Evolutionary conservation across 37 sponge, comb jelly and placozoan species (phyloP), one percentile per base, ranked within the genome.

Genomic region (Oscarella lobularis): DNA sequence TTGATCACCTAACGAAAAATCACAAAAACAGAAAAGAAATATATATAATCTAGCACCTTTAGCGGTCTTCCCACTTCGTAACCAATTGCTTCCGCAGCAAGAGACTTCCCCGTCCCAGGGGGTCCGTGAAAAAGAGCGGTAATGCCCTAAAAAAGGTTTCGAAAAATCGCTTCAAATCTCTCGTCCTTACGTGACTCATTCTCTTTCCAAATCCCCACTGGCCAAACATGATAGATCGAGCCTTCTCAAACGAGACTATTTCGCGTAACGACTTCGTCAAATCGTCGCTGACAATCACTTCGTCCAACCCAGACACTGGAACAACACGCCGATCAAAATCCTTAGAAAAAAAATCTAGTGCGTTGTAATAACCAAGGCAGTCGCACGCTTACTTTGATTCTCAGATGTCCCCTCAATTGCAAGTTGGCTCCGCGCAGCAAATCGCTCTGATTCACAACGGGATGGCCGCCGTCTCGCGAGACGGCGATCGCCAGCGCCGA

Each of bases 1-100:
- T 90, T 90, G 31, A 90, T 81, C 34, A 90, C 90, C 88, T 87
- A 39, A 48, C 60, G 20, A 48, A 20, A 48, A 27, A 9, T 48
- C 9, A 48, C 9, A 9, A 48, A 48, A 48, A 9, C 14, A 48
- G 9, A 48, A 48, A 48, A 48, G 60, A 48, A 48, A 9, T 9
- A 48, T 9, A 9, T 27, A 9, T 48, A 20, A 27, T 48, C 20
- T 5, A 60, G 40, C 35, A 84, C 89, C 80, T 90, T 90, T 32
- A 90, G 82, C 38, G 91, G 85, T 41, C 83, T 83, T 3, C 91
- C 91, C 31, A 90, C 91, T 84, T 90, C 91, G 76, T 90, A 90
- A 3, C 91, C 91, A 20, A 90, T 41, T 31, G 91, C 91, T 67
- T 84, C 85, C 38, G 91, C 91, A 55, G 91, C 87, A 4, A 81